Base-by-base conservation (phyloP, 2,113 vertebrate species). In the Panthera leo region DNA sequence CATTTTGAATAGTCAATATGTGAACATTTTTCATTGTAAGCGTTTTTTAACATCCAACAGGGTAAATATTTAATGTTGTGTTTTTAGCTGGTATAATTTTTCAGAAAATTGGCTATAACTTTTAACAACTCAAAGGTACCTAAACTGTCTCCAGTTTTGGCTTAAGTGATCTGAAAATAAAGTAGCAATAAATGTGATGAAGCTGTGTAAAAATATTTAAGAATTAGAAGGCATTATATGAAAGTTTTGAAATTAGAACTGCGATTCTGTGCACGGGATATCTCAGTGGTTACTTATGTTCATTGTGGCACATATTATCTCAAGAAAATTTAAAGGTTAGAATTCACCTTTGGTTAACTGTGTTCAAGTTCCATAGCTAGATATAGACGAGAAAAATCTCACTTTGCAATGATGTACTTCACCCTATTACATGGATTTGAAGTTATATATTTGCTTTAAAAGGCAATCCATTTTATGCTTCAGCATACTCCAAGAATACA, bases 61-160 rank as follows among this genome's bases (percentile, higher is more conserved):
- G 98, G 98, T 99, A 99, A 99, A 99, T 99, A 99, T 99, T 99
- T 99, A 98, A 99, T 99, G 99, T 99, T 99, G 98, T 99, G 99
- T 98, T 99, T 99, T 99, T 98, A 99, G 99, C 98, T 99, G 98
- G 98, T 98, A 99, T 99, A 98, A 99, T 99, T 99, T 99, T 99
- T 99, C 98, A 99, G 98, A 98, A 99, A 99, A 99, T 99, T 99
- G 98, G 98, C 98, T 99, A 99, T 99, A 99, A 99, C 98, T 99
- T 99, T 99, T 99, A 99, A 99, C 99, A 99, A 98, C 98, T 99
- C 98, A 98, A 98, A 99, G 98, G 98, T 99, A 98, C 99, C 98
- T 99, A 99, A 99, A 99, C 98, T 99, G 98, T 99, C 98, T 99
- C 97, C 97, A 98, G 98, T 99, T 99, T 98, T 99, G 99, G 99